Evolutionary conservation across 2,113 vertebrate genomes (phyloP), one percentile per base, ranked within the genome.

Genomic region (Hypocryptadius cinnamomeus): DNA sequence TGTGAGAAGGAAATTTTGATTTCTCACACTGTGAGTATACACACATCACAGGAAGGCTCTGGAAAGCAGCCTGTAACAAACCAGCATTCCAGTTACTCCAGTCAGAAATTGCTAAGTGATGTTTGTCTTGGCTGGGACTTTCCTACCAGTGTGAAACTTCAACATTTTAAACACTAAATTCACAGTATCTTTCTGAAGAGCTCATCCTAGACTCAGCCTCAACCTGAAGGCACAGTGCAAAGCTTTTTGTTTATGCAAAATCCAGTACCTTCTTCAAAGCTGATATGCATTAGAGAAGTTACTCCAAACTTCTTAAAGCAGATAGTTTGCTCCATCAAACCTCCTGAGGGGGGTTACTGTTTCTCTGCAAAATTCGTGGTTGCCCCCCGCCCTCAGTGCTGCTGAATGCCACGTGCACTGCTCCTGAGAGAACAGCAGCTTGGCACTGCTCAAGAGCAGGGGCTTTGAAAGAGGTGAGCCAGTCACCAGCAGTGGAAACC

Each of bases 41-140:
- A 48, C 3, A 4, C 6, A 31, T 14, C 1, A 1, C 25, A 37
- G 1, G 0, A 3, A 60, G 24, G 31, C 37, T n/a, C 69, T 48
- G 61, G 53, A 68, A 68, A 69, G 48, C 44, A 79, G 61, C 42
- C 27, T 69, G 14, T 37, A 87, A 53, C 69, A 59, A 87, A 68
- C 24, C 3, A 31, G 24, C 13, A 2, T 11, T 25, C 17, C 57
- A 11, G 21, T 60, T 27, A 51, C 13, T 31, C 18, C 22, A 45
- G 57, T 22, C 20, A 71, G 56, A 74, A 90, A 63, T 28, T 88
- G 60, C n/a, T 11, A 28, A 50, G 11, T 4, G 15, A 15, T 1
- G 10, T 28, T 70, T 71, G 39, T 50, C 51, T 60, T 60, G 48
- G 20, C 35, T 56, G 44, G 22, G 35, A 48, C 17, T 74, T 53